phyloP scores from a whole-genome alignment of 92 coral and sea anemone genomes.

The Siderastrea radians region DNA sequence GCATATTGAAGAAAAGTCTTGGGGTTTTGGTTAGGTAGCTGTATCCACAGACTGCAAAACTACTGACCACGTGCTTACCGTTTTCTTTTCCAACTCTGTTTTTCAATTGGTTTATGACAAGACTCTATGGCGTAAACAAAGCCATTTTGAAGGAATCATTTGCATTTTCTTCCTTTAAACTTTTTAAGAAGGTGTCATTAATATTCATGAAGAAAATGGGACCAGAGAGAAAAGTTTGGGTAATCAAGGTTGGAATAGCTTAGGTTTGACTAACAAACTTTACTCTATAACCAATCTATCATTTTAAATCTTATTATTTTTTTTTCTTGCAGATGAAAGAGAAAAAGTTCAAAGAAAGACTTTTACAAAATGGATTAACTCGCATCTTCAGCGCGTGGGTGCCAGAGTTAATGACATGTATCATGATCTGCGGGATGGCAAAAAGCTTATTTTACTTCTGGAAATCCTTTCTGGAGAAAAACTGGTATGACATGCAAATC shows the following conservation, averaged over 20 bases:
- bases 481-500: constrained; percentile 62
- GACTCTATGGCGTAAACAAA: too few species aligned
- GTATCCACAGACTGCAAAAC: neutral
- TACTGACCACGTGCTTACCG: too few species aligned
- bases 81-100: too few species aligned
- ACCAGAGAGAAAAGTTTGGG: too few species aligned
- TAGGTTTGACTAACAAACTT: too few species aligned
- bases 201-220: too few species aligned
- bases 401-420: constrained; percentile 97
- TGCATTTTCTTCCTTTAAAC: too few species aligned
- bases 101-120: too few species aligned
- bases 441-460: constrained; percentile 87
- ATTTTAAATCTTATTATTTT: neutral
- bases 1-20: neutral
- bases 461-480: constrained; percentile 98
- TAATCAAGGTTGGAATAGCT: too few species aligned
- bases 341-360: constrained; percentile 97
- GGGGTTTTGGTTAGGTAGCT: neutral
- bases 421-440: constrained; percentile 94
- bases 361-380: constrained; percentile 99
- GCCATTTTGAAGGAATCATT: too few species aligned
- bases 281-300: neutral
- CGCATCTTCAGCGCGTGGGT: constrained; percentile 96
- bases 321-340: constrained; percentile 88
- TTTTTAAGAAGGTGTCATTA: too few species aligned